Evolutionary conservation across 2,113 vertebrate genomes (phyloP).

Genomic region (Brachionichthys hirsutus): DNA sequence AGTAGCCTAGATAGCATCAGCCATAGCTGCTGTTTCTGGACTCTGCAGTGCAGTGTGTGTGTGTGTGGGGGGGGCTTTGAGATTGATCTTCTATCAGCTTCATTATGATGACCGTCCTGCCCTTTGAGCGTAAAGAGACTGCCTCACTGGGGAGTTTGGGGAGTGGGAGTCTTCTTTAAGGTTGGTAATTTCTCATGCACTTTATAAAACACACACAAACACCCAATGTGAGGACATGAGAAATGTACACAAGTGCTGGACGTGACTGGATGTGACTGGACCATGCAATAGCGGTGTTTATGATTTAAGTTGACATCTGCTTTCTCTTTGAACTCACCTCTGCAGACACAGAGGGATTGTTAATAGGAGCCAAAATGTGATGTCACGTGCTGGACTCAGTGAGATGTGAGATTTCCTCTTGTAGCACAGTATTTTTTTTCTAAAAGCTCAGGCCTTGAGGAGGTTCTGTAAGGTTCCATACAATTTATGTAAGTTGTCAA

Average conservation of each 20-base stretch:
- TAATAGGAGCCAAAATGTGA: slow-evolving; percentile 49
- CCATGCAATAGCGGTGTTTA: slow-evolving; percentile 55
- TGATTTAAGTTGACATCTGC: slow-evolving; percentile 48
- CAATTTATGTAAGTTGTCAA: no score
- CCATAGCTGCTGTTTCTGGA: slow-evolving; percentile 53
- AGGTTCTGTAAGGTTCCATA: no score
- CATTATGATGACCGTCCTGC: slow-evolving; percentile 74
- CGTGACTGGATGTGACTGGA: slow-evolving; percentile 59
- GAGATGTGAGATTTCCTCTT: slow-evolving; percentile 11
- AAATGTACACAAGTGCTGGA: slow-evolving; percentile 28
- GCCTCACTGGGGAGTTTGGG: slow-evolving; percentile 41
- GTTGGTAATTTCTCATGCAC: slow-evolving; percentile 50
- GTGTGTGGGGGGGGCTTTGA: background rate
- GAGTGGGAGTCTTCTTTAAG: slow-evolving; percentile 17
- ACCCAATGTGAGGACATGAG: slow-evolving; percentile 37
- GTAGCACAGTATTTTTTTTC: no score
- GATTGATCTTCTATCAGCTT: slow-evolving; percentile 64
- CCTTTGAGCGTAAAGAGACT: slow-evolving; percentile 74
- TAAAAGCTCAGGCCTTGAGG: no score
- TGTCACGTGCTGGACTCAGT: slow-evolving; percentile 46
- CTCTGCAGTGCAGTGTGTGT: slow-evolving; percentile 42
- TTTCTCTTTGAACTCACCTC: slow-evolving; percentile 69
- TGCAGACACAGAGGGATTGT: slow-evolving; percentile 36
- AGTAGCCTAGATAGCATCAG: slow-evolving; percentile 37
- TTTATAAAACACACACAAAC: slow-evolving; percentile 21